These are phyloP conservation scores for Eulithis prunata DNA, from an alignment of 2,888 invertebrate species.

Conservation along the genomic window DNA sequence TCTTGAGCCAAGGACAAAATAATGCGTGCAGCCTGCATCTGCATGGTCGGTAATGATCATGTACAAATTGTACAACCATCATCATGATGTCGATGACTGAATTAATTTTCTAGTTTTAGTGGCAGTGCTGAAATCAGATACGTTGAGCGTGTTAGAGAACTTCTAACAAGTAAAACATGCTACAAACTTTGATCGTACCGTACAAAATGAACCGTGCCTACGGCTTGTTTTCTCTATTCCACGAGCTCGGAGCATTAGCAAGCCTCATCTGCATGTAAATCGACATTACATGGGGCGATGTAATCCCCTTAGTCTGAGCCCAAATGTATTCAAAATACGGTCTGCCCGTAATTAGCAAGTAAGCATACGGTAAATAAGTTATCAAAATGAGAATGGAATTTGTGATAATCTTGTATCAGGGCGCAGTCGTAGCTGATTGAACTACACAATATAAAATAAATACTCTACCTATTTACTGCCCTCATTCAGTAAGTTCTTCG, in stretches of 20 bases:
- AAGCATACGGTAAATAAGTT: constrained; percentile 23
- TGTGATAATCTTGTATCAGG: neutral
- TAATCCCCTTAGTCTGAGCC: constrained; percentile 49
- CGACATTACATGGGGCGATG: constrained; percentile 46
- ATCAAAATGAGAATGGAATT: constrained; percentile 26
- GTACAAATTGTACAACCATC: no score
- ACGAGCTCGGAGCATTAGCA: constrained; percentile 47
- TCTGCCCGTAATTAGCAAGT: constrained; percentile 42
- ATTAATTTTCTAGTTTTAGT: no score
- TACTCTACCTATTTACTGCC: neutral
- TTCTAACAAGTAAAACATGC: neutral
- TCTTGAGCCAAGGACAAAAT: constrained; percentile 33
- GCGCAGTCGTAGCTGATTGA: neutral
- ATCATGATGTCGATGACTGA: no score
- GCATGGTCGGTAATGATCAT: no score
- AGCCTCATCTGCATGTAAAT: constrained; percentile 56
- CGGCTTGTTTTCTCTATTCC: constrained; percentile 40
- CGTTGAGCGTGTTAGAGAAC: neutral
- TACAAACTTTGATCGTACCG: constrained; percentile 3
- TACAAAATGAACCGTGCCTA: constrained; percentile 3
- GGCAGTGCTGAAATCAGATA: neutral
- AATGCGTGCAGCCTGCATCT: neutral
- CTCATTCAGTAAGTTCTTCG: no score
- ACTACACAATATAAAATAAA: neutral
- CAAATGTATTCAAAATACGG: constrained; percentile 48